Conservation (phyloP, 2,113 vertebrate species). For the Neolamprologus kungweensis region DNA sequence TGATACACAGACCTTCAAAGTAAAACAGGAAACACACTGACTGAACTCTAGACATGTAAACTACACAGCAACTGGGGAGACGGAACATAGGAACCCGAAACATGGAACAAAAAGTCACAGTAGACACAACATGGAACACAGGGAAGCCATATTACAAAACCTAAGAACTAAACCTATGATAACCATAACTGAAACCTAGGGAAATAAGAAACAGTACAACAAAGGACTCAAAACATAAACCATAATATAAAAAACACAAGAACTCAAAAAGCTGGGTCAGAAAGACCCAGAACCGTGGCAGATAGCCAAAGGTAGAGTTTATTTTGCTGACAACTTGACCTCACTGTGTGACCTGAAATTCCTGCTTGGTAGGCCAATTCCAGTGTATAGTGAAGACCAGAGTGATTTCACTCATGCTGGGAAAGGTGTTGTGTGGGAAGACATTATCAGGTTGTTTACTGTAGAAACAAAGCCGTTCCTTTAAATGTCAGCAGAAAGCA, state of each 20-base stretch:
- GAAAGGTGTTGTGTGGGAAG: slow-evolving; percentile 4
- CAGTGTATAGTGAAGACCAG: neutral
- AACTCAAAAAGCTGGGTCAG: neutral
- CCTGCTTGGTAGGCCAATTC: slow-evolving; percentile 1
- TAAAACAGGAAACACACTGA: neutral
- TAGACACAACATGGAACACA: neutral
- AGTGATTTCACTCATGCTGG: neutral
- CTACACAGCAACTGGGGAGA: neutral
- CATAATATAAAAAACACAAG: neutral
- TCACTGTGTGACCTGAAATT: neutral
- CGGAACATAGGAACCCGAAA: fast-evolving
- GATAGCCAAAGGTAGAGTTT: neutral
- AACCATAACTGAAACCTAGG: neutral
- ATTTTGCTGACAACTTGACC: neutral
- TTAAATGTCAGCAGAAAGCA: slow-evolving; percentile 25
- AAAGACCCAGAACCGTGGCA: neutral
- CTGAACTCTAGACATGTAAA: neutral
- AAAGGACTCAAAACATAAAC: neutral
- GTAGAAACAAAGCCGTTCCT: slow-evolving; percentile 30
- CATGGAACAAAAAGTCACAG: neutral
- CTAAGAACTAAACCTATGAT: neutral
- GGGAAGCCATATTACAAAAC: neutral
- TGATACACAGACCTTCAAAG: neutral
- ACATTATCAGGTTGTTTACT: slow-evolving; percentile 29
- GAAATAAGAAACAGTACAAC: neutral